Base-by-base conservation (phyloP, 1,140 invertebrate species). In the Branchinecta lindahli region DNA sequence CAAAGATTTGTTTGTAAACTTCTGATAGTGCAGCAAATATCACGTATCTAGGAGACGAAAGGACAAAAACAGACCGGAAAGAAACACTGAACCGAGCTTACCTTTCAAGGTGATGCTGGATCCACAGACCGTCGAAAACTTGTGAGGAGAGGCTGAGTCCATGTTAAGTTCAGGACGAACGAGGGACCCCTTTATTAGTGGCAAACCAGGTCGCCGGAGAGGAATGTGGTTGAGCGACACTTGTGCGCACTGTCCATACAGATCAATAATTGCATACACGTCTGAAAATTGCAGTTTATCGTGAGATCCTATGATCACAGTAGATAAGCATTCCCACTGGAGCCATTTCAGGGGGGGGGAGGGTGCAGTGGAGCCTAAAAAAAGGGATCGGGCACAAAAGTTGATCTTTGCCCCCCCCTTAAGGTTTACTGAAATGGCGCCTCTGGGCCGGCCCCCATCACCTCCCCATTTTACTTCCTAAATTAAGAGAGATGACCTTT, bases 201-300 rank as follows among this genome's bases (percentile, higher is more conserved):
- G 45, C 18, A 45, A 20, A 12, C 71, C 71, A 9, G n/a, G 46
- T 12, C 44, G 21, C n/a, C 44, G 68, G 12, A 72, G 20, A 20
- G 71, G 71, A 65, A 66, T 66, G 66, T 72, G 71, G 18, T 67
- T 68, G 18, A 72, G 68, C 8, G 81, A 81, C 67, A 96, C 92
- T 83, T 95, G 90, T 21, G 91, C 90, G 79, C 93, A 96, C 77
- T 93, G 91, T 7, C 93, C 94, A 77, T 96, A 96, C 12, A 96
- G 82, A 82, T 96, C 93, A 46, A 97, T 88, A 0, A 96, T 92
- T n/a, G 91, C 92, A 81, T 91, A 96, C 69, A 96, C 85, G 78
- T 88, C 82, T 81, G 75, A 8, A 75, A 75, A 65, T 72, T 66
- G 69, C 68, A 66, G 68, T 33, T 3, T 33, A 33, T 33, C 33